These are phyloP conservation scores for Rhinolophus ferrumequinum DNA, from an alignment of 2,113 vertebrate genomes.

Conservation along the genomic window DNA sequence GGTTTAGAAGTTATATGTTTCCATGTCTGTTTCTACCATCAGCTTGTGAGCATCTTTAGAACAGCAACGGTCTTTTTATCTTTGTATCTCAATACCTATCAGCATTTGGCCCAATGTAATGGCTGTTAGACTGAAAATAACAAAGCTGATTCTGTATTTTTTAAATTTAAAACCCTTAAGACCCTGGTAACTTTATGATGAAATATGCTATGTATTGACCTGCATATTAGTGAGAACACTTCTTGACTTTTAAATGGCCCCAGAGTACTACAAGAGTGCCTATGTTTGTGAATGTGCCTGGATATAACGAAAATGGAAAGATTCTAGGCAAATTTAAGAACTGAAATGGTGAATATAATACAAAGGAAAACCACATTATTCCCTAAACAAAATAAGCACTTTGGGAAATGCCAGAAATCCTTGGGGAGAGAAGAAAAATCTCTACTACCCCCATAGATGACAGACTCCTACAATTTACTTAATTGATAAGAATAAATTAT, in stretches of 20 bases:
- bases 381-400: not conserved
- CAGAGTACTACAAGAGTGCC: not conserved
- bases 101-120: not conserved
- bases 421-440: not conserved
- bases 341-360: not conserved
- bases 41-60: not conserved
- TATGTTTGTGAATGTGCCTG: conserved; percentile 14
- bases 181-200: not conserved
- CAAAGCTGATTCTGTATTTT: not conserved
- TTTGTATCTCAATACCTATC: not conserved
- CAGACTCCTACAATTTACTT: conserved; percentile 38
- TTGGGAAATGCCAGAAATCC: conserved; percentile 34
- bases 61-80: not conserved
- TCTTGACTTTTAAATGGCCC: conserved; percentile 15
- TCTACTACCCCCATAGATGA: not conserved
- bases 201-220: not conserved
- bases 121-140: conserved; percentile 34
- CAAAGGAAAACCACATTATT: not conserved
- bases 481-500: conserved; percentile 40
- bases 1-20: conserved; percentile 27
- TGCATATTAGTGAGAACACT: not conserved
- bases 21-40: not conserved
- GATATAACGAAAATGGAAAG: conserved; percentile 35
- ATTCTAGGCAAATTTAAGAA: not conserved
- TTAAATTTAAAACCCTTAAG: conserved; percentile 31